Percentiles rank a stretch among this genome's conserved stretches.
These are phyloP conservation scores for Anoplolepis gracilipes DNA, from an alignment of 1,140 invertebrate species.

Conservation along the genomic window DNA sequence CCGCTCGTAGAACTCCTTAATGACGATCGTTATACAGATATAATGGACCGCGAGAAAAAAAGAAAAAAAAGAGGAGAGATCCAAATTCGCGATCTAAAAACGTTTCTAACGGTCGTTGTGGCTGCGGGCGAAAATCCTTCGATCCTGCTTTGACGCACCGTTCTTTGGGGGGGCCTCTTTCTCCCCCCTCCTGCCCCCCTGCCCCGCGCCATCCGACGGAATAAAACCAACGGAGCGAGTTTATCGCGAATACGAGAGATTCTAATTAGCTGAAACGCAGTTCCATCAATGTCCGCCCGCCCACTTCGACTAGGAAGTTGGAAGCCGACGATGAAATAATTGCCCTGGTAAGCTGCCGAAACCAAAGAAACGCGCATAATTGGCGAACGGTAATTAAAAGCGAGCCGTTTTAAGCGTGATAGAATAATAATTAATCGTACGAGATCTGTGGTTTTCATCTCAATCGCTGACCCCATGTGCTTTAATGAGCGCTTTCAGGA, in stretches of 20 bases:
- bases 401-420: slow-evolving; percentile 22
- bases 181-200: no score
- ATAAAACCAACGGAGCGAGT: slow-evolving; percentile 32
- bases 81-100: slow-evolving; percentile 61
- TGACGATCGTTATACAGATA: slow-evolving; percentile 60
- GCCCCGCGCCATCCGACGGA: slow-evolving; percentile 5
- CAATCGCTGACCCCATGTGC: neutral
- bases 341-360: neutral
- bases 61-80: slow-evolving; percentile 32
- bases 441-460: neutral
- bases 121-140: slow-evolving; percentile 61
- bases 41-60: slow-evolving; percentile 57
- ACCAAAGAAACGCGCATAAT: slow-evolving; percentile 9
- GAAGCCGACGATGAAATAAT: slow-evolving; percentile 42
- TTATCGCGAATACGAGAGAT: slow-evolving; percentile 44
- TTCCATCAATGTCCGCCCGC: slow-evolving; percentile 25
- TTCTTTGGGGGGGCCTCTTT: slow-evolving; percentile 8
- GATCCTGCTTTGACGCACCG: slow-evolving; percentile 12
- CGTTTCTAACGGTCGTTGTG: slow-evolving; percentile 63
- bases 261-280: slow-evolving; percentile 23
- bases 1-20: slow-evolving; percentile 47
- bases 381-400: slow-evolving; percentile 30
- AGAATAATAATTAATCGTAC: slow-evolving; percentile 13
- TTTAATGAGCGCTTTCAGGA: neutral
- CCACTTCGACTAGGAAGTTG: slow-evolving; percentile 27